Evolutionary conservation across 2,888 invertebrate species (phyloP).

Genomic region (Papilio demoleus): DNA sequence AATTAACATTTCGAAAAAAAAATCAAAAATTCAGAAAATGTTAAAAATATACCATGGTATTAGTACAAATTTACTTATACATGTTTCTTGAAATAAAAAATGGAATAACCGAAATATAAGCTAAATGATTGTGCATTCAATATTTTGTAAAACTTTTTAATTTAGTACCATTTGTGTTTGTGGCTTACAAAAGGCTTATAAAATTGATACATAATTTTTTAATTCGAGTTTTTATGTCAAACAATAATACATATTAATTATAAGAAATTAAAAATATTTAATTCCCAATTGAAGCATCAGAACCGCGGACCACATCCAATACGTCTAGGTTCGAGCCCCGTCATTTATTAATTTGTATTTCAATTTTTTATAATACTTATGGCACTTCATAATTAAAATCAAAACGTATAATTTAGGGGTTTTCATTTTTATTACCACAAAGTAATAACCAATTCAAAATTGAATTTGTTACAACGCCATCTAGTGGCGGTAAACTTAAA

Average conservation of each 20-base stretch:
- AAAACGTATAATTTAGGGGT: background rate
- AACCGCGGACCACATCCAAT: too few species aligned
- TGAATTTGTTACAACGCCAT: constrained; percentile 1
- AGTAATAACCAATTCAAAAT: background rate
- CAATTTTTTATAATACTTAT: background rate
- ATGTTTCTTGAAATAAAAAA: background rate
- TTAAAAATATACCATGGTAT: too few species aligned
- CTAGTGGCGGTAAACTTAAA: background rate
- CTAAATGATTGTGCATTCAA: background rate
- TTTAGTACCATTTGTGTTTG: background rate
- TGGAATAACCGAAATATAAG: background rate
- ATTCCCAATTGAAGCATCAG: too few species aligned
- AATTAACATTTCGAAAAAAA: too few species aligned
- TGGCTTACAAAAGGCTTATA: background rate
- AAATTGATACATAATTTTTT: background rate
- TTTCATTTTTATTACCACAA: background rate
- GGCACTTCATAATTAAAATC: background rate
- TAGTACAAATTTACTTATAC: background rate
- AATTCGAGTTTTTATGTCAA: background rate
- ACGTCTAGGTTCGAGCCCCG: too few species aligned
- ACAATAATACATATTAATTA: too few species aligned
- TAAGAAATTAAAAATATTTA: too few species aligned
- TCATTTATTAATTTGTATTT: too few species aligned
- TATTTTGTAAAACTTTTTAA: background rate
- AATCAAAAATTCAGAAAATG: too few species aligned